Evolutionary conservation across 2,113 vertebrate genomes (phyloP), one percentile per base, ranked within the genome.

Genomic region (Phaethon lepturus): DNA sequence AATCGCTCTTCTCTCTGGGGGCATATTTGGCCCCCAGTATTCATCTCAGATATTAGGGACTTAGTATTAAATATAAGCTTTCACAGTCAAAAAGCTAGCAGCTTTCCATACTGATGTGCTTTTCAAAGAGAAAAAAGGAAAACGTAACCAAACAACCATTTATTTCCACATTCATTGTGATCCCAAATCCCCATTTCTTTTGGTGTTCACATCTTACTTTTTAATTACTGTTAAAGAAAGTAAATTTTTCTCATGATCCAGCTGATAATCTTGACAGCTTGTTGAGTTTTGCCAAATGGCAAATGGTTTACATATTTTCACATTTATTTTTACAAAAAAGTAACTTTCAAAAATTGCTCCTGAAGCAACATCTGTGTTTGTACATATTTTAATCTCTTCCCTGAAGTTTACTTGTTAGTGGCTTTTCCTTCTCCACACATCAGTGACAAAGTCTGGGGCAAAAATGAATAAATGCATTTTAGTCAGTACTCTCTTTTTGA

Each of bases 291-390:
- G 63, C 72, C 47, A 71, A 79, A 44, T 42, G 94, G 58, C 79
- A 95, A 97, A 78, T 38, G n/a, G 62, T 55, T 96, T 73, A 82
- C 82, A 69, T 80, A 79, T 92, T 94, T 86, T 94, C 88, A 85
- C 55, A 60, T 78, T 96, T 93, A 59, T 95, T 93, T 93, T 49
- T 29, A 14, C 56, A 58, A 88, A 23, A 59, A 45, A 2, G 20
- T 5, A 47, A 56, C 67, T 85, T 72, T 17, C 42, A 40, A 25
- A 47, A 35, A 8, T 19, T 22, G 35, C 74, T 67, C 71, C 79
- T 16, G 62, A 6, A 94, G 52, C n/a, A 93, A 47, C 80, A 15
- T 80, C 81, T 60, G 77, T 47, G 76, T 56, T 73, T n/a, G 29
- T 55, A 90, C 33, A 10, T 20, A 58, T 85, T 85, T 78, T 69